Evolutionary conservation across 2,888 invertebrate genomes (phyloP).

Genomic region (Opisthograptis luteolata): DNA sequence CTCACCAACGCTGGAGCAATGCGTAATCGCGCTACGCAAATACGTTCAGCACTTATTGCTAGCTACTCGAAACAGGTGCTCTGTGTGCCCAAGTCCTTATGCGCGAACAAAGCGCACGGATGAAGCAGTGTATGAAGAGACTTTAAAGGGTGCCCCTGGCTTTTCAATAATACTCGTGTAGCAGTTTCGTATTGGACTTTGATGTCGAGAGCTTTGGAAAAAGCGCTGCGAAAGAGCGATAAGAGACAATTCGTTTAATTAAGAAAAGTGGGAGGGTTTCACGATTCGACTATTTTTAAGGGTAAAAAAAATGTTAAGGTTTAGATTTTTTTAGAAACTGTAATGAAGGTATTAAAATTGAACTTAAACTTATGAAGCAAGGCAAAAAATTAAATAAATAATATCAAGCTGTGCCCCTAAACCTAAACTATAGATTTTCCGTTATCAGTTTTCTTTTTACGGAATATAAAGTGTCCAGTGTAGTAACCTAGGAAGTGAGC

Average conservation of each 20-base stretch:
- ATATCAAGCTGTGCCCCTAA: too few species aligned
- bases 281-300: background rate
- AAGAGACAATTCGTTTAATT: slow-evolving; percentile 15
- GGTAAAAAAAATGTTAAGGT: background rate
- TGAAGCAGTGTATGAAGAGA: slow-evolving; percentile 54
- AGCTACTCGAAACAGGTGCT: slow-evolving; percentile 71
- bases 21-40: slow-evolving; percentile 78
- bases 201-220: slow-evolving; percentile 23
- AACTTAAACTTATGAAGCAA: too few species aligned
- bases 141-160: slow-evolving; percentile 45
- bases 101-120: slow-evolving; percentile 65
- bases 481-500: too few species aligned
- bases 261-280: background rate
- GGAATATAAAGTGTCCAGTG: too few species aligned
- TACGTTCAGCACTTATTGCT: slow-evolving; percentile 78
- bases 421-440: too few species aligned
- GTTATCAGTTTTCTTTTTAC: too few species aligned
- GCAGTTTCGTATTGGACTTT: slow-evolving; percentile 36
- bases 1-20: slow-evolving; percentile 50
- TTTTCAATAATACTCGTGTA: slow-evolving; percentile 38
- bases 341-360: too few species aligned
- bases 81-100: slow-evolving; percentile 69
- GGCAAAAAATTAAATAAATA: too few species aligned
- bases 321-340: background rate
- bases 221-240: slow-evolving; percentile 8